A percentile compares a stretch with the other conserved stretches of the same genome.
These are phyloP conservation scores for Hycleus phaleratus DNA, from an alignment of 1,140 invertebrate species.

Conservation along the genomic window DNA sequence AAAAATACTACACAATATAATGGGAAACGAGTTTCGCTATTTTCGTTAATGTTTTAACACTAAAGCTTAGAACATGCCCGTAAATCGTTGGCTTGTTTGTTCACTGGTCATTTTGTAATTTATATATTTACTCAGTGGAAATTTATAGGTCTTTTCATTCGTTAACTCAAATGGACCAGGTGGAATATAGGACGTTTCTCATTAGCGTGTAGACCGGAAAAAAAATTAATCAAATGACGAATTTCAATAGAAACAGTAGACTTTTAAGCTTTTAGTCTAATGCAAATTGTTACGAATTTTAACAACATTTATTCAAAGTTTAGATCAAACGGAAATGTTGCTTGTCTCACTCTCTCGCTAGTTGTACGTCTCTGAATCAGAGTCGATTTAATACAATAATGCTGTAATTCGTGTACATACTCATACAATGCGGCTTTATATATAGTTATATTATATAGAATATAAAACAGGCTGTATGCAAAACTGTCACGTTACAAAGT, in stretches of 20 bases:
- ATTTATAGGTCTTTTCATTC: constrained; percentile 17
- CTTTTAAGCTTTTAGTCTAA: too few relatives aligned
- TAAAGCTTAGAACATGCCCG: constrained; percentile 1
- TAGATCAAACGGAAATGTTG: too few relatives aligned
- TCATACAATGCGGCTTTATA: constrained; percentile 21
- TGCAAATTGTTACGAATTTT: too few relatives aligned
- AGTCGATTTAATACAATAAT: constrained; percentile 10
- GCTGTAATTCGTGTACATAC: constrained; percentile 10
- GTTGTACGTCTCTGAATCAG: neutral
- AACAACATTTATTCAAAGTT: too few relatives aligned
- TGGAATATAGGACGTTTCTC: constrained; percentile 6
- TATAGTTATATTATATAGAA: constrained; percentile 32
- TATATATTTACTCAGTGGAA: constrained; percentile 23
- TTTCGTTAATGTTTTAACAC: too few relatives aligned
- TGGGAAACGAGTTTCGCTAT: too few relatives aligned
- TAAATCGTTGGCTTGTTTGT: constrained; percentile 24
- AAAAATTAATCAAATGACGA: too few relatives aligned
- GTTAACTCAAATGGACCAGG: constrained; percentile 13
- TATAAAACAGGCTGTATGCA: constrained; percentile 37
- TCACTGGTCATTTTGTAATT: constrained; percentile 27
- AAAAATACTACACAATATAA: too few relatives aligned
- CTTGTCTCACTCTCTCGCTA: too few relatives aligned
- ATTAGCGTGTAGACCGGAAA: neutral
- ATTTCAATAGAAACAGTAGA: too few relatives aligned
- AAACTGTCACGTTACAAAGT: constrained; percentile 37